Evolutionary conservation across 2,797 vertebrate species (phyloP).

Genomic region (Caiman crocodilus): DNA sequence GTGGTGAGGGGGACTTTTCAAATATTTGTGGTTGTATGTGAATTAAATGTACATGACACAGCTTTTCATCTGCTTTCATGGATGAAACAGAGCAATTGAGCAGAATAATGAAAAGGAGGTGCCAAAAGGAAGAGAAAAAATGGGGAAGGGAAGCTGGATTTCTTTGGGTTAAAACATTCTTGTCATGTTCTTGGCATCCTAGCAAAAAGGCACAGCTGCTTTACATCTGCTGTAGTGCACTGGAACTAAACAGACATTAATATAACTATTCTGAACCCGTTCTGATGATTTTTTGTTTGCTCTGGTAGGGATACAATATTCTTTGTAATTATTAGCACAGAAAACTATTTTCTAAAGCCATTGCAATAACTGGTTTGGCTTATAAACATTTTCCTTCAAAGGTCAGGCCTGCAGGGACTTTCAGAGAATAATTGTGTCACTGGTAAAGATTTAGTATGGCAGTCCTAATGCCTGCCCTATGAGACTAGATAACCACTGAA

Average conservation of each 20-base stretch:
- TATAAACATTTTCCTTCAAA: conserved; percentile 53
- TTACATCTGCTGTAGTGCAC: conserved; percentile 57
- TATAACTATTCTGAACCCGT: conserved; percentile 46
- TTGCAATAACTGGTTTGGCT: conserved; percentile 54
- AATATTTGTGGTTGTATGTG: neutral
- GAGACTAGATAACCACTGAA: conserved; percentile 26
- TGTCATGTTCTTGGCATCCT: conserved; percentile 59
- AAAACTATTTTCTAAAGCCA: conserved; percentile 52
- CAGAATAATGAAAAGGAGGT: conserved; percentile 57
- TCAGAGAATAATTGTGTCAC: conserved; percentile 47
- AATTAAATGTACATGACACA: conserved; percentile 62
- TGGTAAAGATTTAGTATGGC: conserved; percentile 31
- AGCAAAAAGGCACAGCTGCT: conserved; percentile 65
- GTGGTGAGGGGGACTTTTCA: too few species aligned
- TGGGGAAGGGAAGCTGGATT: conserved; percentile 46
- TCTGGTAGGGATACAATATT: conserved; percentile 53
- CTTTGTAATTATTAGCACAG: conserved; percentile 59
- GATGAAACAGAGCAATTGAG: conserved; percentile 66
- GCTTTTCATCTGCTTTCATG: conserved; percentile 30
- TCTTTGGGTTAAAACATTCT: conserved; percentile 52
- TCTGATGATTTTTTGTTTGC: conserved; percentile 62
- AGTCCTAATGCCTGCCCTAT: conserved; percentile 37
- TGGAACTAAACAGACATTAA: conserved; percentile 44
- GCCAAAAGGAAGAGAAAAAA: conserved; percentile 66
- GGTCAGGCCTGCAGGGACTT: conserved; percentile 37